These are phyloP conservation scores for Nothoprocta pentlandii DNA, from an alignment of 2,113 vertebrate species.

Conservation along the genomic window DNA sequence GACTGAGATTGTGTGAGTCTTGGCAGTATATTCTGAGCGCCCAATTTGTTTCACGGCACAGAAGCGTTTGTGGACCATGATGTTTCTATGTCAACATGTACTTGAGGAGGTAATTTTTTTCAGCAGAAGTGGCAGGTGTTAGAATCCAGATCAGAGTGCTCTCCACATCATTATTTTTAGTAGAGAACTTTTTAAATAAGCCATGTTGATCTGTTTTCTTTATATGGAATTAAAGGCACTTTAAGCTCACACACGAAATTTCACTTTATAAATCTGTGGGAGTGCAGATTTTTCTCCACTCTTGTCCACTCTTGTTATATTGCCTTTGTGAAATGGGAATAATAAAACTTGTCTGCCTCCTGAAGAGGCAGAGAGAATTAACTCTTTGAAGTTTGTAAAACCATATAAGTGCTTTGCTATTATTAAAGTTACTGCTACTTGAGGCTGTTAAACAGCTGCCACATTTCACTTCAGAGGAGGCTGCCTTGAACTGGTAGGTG, in stretches of 20 bases:
- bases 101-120: constrained; percentile 50
- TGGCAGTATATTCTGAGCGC: constrained; percentile 50
- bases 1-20: constrained; percentile 47
- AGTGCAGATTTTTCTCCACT: constrained; percentile 56
- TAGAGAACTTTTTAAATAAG: constrained; percentile 50
- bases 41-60: constrained; percentile 60
- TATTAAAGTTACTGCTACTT: constrained; percentile 51
- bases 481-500: constrained; percentile 54
- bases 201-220: constrained; percentile 58
- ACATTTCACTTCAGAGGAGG: constrained; percentile 62
- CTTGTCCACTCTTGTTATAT: constrained; percentile 65
- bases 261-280: constrained; percentile 60
- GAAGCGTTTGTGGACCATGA: constrained; percentile 49
- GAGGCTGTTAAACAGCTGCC: constrained; percentile 60
- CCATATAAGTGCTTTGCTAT: constrained; percentile 62
- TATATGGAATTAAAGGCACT: constrained; percentile 60
- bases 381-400: constrained; percentile 68
- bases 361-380: constrained; percentile 65
- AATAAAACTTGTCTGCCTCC: constrained; percentile 66
- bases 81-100: constrained; percentile 63
- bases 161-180: constrained; percentile 58
- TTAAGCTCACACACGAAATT: constrained; percentile 17
- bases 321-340: constrained; percentile 73
- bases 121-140: constrained; percentile 49
- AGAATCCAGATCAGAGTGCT: constrained; percentile 53